Evolutionary conservation across 2,888 invertebrate genomes (phyloP).

Genomic region (Tachina fera): DNA sequence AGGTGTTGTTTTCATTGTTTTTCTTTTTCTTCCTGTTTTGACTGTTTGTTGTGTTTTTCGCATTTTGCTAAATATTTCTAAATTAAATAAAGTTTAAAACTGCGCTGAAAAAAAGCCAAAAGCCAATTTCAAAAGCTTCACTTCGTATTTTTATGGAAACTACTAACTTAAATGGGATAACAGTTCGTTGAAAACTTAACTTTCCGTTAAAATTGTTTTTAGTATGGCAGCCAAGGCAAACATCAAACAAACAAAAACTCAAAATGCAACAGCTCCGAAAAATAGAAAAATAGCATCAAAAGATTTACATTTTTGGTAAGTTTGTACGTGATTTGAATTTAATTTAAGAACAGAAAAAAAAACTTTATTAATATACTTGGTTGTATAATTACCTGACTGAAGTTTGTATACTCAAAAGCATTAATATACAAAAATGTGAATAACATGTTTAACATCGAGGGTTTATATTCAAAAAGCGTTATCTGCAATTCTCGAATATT

Average conservation of each 20-base stretch:
- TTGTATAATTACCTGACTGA: no score
- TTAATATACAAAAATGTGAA: no score
- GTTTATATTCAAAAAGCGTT: no score
- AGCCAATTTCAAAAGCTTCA: constrained; percentile 62
- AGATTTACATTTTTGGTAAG: not conserved
- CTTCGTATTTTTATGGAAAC: constrained; percentile 40
- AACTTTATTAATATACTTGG: no score
- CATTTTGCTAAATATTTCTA: constrained; percentile 58
- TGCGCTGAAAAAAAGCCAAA: constrained; percentile 56
- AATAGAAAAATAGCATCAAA: constrained; percentile 23
- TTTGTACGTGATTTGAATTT: not conserved
- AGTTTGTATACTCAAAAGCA: no score
- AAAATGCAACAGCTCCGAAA: not conserved
- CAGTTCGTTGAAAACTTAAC: constrained; percentile 67
- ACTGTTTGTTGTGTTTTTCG: constrained; percentile 32
- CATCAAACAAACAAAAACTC: not conserved
- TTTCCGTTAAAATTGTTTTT: constrained; percentile 66
- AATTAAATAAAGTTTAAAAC: constrained; percentile 71
- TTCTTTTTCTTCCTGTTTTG: constrained; percentile 1
- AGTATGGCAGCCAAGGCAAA: constrained; percentile 43
- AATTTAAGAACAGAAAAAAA: no score
- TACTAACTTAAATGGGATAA: constrained; percentile 49
- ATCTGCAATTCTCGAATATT: no score
- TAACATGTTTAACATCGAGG: no score
- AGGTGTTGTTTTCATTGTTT: constrained; percentile 54